Base-by-base conservation (phyloP, 2,797 vertebrate genomes). In the Peromyscus aztecus region DNA sequence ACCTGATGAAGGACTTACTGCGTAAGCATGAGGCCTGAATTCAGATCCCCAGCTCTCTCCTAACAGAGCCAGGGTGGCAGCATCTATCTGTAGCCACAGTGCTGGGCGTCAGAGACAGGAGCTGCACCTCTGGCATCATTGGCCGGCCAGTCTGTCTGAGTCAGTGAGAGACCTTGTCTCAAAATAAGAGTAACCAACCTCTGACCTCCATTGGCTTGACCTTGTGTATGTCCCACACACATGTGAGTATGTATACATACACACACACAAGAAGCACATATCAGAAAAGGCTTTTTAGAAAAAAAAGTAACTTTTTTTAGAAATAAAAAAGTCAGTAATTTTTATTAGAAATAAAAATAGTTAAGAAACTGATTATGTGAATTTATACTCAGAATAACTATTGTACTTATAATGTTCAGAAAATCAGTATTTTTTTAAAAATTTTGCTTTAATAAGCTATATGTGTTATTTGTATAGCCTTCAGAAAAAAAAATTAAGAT, bases 321-420 rank as follows among this genome's bases (percentile, higher is more conserved):
- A 81, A 24, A 77, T 75, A 2, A 52, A 75, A 92, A 89, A 94
- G 11, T 34, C 90, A 59, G 23, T 37, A 75, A 63, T 57, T 37
- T 67, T 80, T 34, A 49, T 90, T 96, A 69, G 52, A 94, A 87
- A 76, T 89, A 61, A 90, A 91, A 96, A 83, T 4, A 91, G 31
- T 52, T 84, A 80, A 88, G 65, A 67, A n/a, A 80, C 63, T 77
- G 23, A 92, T 67, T 83, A 29, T 85, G 8, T 89, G 61, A 78
- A 65, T 91, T 92, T 83, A 86, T 69, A 46, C 49, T 14, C 59
- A 63, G 27, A 92, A 85, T 95, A 89, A 82, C 77, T 85, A 52
- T 85, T 88, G 57, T 82, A 27, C 10, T 87, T 89, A 55, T 17
- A 78, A 89, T 61, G 31, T 95, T 37, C 55, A 78, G 55, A 46